Percentiles rank a stretch among this genome's conserved stretches.
Evolutionary conservation across 2,797 vertebrate genomes (phyloP).

Genomic region (Luscinia megarhynchos): DNA sequence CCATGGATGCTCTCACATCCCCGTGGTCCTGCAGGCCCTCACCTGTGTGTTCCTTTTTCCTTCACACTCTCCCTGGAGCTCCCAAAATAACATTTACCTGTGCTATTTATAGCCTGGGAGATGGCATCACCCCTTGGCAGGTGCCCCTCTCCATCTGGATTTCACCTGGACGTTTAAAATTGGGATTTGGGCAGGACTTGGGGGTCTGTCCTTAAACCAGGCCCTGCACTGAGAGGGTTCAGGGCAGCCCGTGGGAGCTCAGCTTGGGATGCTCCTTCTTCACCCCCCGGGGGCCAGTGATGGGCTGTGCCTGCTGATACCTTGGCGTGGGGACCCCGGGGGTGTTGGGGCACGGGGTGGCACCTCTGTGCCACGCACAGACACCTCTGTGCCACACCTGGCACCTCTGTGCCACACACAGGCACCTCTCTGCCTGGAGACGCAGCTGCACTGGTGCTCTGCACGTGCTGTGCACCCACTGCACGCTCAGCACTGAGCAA

Average conservation of each 20-base stretch:
- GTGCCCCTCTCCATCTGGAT: not conserved
- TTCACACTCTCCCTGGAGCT: not conserved
- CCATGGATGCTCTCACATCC: fast-evolving
- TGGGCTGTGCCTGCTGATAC: fast-evolving
- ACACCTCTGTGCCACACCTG: not conserved
- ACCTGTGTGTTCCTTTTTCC: not conserved
- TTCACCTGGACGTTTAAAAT: not conserved
- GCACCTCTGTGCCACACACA: not conserved
- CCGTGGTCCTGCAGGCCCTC: fast-evolving
- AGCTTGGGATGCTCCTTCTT: not conserved
- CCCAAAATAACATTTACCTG: not conserved
- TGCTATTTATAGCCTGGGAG: not conserved
- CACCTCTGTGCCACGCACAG: not conserved
- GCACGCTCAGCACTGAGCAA: not conserved
- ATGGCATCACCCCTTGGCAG: not conserved
- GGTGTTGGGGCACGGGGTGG: no score
- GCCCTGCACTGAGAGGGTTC: not conserved
- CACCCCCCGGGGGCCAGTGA: fast-evolving
- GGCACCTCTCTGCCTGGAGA: fast-evolving
- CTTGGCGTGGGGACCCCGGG: no score
- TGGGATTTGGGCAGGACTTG: not conserved
- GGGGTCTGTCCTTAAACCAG: not conserved
- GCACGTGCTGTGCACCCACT: fast-evolving
- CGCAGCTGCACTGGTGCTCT: not conserved
- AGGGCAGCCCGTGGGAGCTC: no score